phyloP scores from a whole-genome alignment of 1,140 invertebrate species.

The Leptoteleia sp. region DNA sequence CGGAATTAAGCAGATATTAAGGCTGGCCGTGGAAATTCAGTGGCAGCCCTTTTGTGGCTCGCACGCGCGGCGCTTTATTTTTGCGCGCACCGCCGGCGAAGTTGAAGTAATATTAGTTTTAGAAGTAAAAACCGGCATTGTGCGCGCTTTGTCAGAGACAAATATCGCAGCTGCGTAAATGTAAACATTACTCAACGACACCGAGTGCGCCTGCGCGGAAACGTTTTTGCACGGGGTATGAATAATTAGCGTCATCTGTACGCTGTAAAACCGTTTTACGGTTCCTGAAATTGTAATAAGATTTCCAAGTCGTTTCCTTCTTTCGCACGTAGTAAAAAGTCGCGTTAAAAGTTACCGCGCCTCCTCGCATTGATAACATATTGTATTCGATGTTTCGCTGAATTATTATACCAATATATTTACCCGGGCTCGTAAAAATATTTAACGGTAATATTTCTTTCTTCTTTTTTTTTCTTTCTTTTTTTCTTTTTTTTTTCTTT shows the following conservation, averaged over 20 bases:
- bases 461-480: background rate
- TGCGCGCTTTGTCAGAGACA: too few relatives aligned
- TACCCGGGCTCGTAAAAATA: too few relatives aligned
- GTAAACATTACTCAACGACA: too few relatives aligned
- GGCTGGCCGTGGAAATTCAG: constrained; percentile 18
- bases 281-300: constrained; percentile 19
- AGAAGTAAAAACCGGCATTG: too few relatives aligned
- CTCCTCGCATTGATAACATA: too few relatives aligned
- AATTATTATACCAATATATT: too few relatives aligned
- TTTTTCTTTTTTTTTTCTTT: background rate
- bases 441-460: too few relatives aligned
- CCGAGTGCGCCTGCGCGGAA: too few relatives aligned
- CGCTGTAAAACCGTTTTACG: constrained; percentile 11
- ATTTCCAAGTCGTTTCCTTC: constrained; percentile 6
- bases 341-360: too few relatives aligned
- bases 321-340: too few relatives aligned
- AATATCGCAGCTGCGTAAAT: too few relatives aligned
- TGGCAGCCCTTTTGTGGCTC: constrained; percentile 17
- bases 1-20: constrained; percentile 53
- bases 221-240: constrained; percentile 39
- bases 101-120: constrained; percentile 63
- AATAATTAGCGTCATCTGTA: constrained; percentile 49
- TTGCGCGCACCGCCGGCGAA: constrained; percentile 25
- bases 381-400: too few relatives aligned
- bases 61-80: constrained; percentile 19